Conservation (phyloP, 2,113 vertebrate species). For the Tiliqua scincoides region DNA sequence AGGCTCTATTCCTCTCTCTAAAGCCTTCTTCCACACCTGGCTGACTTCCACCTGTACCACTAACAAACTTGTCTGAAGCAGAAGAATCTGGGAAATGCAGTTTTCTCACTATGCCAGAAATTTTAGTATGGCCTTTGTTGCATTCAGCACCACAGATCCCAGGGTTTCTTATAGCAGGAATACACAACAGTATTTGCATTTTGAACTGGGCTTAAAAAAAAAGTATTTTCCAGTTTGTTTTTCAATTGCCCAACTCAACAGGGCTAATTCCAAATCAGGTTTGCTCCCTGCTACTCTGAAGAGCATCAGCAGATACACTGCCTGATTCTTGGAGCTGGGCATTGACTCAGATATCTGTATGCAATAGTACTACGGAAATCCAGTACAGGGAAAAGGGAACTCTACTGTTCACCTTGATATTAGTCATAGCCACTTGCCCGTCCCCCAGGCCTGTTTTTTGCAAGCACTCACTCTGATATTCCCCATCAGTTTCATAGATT, state of each 20-base stretch:
- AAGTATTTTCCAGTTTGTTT: too few species aligned
- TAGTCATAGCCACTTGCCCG: neutral
- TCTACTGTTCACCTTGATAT: neutral
- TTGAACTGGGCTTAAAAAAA: neutral
- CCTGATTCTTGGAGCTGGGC: neutral
- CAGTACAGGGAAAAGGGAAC: neutral
- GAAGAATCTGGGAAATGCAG: neutral
- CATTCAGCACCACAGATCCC: neutral
- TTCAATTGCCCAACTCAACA: too few species aligned
- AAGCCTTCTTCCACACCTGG: too few species aligned
- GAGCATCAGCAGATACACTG: neutral
- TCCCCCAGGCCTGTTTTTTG: neutral
- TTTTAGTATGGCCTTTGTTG: neutral
- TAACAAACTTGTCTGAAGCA: neutral
- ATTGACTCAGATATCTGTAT: neutral
- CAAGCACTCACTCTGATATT: neutral
- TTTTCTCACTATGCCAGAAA: neutral
- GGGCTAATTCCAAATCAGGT: neutral
- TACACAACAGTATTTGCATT: neutral
- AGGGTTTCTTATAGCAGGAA: neutral
- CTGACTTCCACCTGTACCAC: too few species aligned
- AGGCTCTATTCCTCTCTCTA: too few species aligned
- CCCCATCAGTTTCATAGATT: neutral
- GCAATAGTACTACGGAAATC: neutral
- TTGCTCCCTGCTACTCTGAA: too few species aligned